A percentile compares a stretch with the other conserved stretches of the same genome.
Conservation (phyloP, 2,113 vertebrate species). For the Sylvietta virens region DNA sequence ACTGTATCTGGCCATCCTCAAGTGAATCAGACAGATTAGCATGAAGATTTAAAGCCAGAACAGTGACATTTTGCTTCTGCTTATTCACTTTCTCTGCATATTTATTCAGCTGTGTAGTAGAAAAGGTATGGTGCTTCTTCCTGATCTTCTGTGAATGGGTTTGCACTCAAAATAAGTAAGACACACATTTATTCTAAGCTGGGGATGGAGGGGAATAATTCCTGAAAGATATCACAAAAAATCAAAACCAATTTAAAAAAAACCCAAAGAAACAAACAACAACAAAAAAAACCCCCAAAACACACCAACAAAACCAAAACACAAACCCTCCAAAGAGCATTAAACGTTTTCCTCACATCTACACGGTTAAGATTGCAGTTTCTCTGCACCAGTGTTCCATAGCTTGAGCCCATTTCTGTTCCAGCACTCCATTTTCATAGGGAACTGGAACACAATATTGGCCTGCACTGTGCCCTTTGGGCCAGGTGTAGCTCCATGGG, state of each 20-base stretch:
- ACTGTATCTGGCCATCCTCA: background rate
- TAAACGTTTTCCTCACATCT: background rate
- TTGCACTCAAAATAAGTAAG: background rate
- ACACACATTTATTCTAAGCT: background rate
- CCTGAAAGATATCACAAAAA: background rate
- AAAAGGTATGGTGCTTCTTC: background rate
- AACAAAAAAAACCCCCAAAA: no score
- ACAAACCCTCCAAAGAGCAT: background rate
- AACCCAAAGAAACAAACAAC: background rate
- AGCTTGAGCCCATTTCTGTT: background rate
- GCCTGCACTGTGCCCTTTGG: no score
- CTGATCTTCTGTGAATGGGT: background rate
- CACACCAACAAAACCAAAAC: background rate
- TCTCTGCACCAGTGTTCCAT: accelerated
- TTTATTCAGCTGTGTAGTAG: background rate
- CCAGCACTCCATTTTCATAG: background rate
- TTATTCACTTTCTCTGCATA: background rate
- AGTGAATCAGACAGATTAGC: background rate
- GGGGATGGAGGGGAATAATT: background rate
- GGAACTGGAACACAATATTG: background rate
- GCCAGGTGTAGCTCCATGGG: background rate
- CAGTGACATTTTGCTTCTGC: background rate
- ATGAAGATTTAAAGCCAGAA: background rate
- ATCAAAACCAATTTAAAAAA: background rate
- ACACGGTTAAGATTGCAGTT: background rate